Conservation (phyloP, 1,140 invertebrate species). For the Atta texana region DNA sequence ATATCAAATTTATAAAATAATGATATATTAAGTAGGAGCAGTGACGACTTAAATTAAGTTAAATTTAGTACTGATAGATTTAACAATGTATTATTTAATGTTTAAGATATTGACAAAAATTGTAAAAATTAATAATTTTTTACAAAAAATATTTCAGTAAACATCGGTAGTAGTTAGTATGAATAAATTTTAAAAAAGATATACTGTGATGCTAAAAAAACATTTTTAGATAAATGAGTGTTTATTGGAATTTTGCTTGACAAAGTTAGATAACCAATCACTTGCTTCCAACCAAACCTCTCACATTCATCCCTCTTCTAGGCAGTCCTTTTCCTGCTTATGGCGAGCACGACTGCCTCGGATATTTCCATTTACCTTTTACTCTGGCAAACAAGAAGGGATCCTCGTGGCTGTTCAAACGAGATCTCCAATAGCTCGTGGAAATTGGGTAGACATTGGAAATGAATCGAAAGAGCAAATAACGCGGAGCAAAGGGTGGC, state of each 20-base stretch:
- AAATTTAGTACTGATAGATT: too few species aligned
- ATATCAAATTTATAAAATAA: too few species aligned
- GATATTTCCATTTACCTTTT: conserved; percentile 75
- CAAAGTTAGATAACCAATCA: background rate
- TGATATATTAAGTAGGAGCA: too few species aligned
- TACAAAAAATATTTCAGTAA: background rate
- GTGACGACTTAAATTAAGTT: too few species aligned
- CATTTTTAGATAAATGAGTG: conserved; percentile 62
- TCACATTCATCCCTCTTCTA: background rate
- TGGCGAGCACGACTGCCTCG: conserved; percentile 20
- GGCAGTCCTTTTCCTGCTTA: background rate
- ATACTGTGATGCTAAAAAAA: conserved; percentile 10
- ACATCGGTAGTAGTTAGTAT: background rate
- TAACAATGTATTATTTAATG: too few species aligned
- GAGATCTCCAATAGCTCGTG: conserved; percentile 71
- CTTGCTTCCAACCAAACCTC: conserved; percentile 18
- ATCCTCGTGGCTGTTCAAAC: conserved; percentile 67
- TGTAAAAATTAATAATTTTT: background rate
- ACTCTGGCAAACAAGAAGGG: conserved; percentile 71
- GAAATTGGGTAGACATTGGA: conserved; percentile 81
- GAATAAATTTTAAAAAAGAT: background rate
- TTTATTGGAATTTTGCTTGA: conserved; percentile 67
- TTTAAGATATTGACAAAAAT: background rate
- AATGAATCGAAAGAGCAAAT: conserved; percentile 81
- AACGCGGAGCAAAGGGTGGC: conserved; percentile 56